Evolutionary conservation across 2,797 vertebrate species (phyloP).

Genomic region (Enteromius anoplus): DNA sequence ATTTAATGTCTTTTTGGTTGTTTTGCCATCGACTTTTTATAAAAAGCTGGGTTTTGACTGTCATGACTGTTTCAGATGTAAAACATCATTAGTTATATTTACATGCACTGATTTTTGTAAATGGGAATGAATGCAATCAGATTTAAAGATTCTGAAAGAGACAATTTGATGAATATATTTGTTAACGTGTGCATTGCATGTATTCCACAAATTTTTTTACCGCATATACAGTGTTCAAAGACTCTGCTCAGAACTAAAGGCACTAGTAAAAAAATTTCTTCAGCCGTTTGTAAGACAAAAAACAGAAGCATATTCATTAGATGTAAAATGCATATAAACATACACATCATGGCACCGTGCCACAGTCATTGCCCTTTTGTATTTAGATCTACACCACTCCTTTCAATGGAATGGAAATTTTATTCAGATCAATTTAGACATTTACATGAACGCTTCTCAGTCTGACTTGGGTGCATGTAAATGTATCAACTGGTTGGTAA

Average conservation of each 20-base stretch:
- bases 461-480: not conserved
- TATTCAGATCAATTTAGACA: not conserved
- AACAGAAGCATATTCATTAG: not conserved
- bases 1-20: not conserved
- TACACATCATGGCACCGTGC: not conserved
- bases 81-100: not conserved
- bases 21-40: not conserved
- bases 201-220: not conserved
- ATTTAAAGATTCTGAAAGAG: not conserved
- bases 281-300: not conserved
- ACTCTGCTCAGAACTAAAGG: not conserved
- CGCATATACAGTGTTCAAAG: not conserved
- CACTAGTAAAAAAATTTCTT: not conserved
- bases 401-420: not conserved
- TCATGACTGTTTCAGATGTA: not conserved
- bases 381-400: not conserved
- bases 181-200: not conserved
- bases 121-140: not conserved
- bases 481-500: not conserved
- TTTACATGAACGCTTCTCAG: not conserved
- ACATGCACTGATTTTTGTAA: not conserved
- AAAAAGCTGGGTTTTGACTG: not conserved
- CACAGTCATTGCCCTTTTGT: not conserved
- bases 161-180: not conserved
- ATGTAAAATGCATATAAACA: not conserved